Evolutionary conservation across 2,888 invertebrate species (phyloP).

Genomic region (Meghimatium bilineatum): DNA sequence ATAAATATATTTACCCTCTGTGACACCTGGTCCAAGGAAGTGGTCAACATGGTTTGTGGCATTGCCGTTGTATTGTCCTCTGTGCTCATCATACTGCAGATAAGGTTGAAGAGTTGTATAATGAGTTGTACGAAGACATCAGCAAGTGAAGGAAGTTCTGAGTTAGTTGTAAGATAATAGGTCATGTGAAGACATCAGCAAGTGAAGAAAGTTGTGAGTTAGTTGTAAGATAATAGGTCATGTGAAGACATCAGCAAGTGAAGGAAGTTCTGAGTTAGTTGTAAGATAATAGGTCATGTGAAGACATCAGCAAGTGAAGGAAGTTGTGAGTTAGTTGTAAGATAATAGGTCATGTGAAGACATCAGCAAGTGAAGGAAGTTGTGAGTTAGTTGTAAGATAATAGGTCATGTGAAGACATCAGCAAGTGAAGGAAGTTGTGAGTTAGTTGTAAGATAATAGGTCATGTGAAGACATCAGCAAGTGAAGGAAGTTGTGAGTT

Average conservation of each 20-base stretch:
- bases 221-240: background rate
- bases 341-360: background rate
- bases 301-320: background rate
- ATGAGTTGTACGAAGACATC: background rate
- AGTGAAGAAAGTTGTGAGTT: background rate
- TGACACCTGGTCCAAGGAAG: slow-evolving; percentile 35
- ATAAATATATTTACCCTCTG: slow-evolving; percentile 23
- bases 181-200: background rate
- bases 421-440: no score
- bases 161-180: background rate
- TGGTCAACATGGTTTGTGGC: slow-evolving; percentile 38
- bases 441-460: no score
- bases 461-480: background rate
- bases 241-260: background rate
- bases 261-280: background rate
- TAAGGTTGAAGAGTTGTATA: background rate
- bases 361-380: background rate
- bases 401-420: no score
- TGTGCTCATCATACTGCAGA: slow-evolving; percentile 43
- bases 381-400: background rate
- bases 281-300: background rate
- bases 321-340: background rate
- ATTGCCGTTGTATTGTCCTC: slow-evolving; percentile 36
- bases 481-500: background rate
- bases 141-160: background rate